A percentile compares a stretch with the other conserved stretches of the same genome.
Evolutionary conservation across 2,113 vertebrate species (phyloP).

Genomic region (Sander lucioperca): DNA sequence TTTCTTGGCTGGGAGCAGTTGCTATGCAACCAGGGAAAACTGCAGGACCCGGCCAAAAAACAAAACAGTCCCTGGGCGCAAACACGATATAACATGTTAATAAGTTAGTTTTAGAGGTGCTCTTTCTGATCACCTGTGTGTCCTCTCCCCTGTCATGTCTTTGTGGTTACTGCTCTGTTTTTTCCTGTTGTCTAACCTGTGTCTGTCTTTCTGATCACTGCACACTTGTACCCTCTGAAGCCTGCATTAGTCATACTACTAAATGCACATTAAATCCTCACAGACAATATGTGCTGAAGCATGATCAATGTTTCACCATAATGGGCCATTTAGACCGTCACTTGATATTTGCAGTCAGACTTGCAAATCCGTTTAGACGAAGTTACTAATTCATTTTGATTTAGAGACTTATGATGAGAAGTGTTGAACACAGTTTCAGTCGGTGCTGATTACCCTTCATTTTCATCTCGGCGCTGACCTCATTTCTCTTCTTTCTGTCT

Average conservation of each 20-base stretch:
- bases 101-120: too few species aligned
- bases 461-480: constrained; percentile 54
- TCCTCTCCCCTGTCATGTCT: background rate
- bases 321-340: constrained; percentile 14
- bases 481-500: constrained; percentile 38
- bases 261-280: constrained; percentile 30
- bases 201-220: background rate
- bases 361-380: constrained; percentile 13
- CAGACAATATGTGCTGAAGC: background rate
- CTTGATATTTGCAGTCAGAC: constrained; percentile 17
- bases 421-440: constrained; percentile 37
- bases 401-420: constrained; percentile 22
- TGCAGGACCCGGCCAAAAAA: background rate
- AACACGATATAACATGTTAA: too few species aligned
- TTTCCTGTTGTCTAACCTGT: background rate
- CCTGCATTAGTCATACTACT: background rate
- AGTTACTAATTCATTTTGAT: constrained; percentile 43
- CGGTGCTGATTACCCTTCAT: constrained; percentile 43
- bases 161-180: background rate
- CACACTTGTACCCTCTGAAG: background rate
- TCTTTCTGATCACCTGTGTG: background rate
- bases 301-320: constrained; percentile 8
- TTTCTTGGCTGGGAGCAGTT: background rate
- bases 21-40: background rate
- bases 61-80: background rate